Base-by-base conservation (phyloP, 1,140 invertebrate genomes). In the Pseudomyrmex sp. region DNA sequence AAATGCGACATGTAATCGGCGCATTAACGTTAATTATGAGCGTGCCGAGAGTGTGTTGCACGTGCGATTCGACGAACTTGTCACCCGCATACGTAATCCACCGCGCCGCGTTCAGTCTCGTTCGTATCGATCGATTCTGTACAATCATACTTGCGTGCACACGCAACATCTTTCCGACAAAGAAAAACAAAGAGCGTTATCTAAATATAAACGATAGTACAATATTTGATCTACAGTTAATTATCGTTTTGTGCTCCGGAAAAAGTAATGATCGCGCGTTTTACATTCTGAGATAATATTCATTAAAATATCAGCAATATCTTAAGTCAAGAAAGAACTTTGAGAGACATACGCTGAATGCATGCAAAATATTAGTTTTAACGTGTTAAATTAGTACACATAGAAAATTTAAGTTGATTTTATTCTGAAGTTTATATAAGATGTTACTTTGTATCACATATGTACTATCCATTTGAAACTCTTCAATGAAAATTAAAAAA, bases 1-100 rank as follows among this genome's bases (percentile, higher is more conserved):
- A 74, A 63, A 56, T 56, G 50, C 61, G 58, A 44, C 48, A 66
- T 80, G 54, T 80, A 80, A 80, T 80, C 76, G 76, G 44, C 54
- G 26, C 26, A 26, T 26, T 26, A 26, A 83, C 62, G 44, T 80
- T 77, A 83, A 83, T 77, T 77, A 83, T 69, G 68, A 77, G 52
- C 63, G 62, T 66, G 59, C 65, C 73, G 62, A 26, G 59, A 26
- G 26, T 26, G 26, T 77, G 82, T 83, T 83, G 61, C 82, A 12
- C 18, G n/a, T 46, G 13, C 46, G 61, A 66, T 83, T 77, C 68
- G 46, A 35, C n/a, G 62, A 83, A 77, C 62, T 77, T 77, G 63
- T 83, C 73, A 77, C n/a, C 62, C 52, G 62, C 61, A 59, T 59
- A 10, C 20, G 44, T 66, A 69, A 83, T 35, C 50, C 35, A 54